A percentile compares a stretch with the other conserved stretches of the same genome.
phyloP scores from a whole-genome alignment of 1,140 invertebrate genomes.

The Gryon sp. region DNA sequence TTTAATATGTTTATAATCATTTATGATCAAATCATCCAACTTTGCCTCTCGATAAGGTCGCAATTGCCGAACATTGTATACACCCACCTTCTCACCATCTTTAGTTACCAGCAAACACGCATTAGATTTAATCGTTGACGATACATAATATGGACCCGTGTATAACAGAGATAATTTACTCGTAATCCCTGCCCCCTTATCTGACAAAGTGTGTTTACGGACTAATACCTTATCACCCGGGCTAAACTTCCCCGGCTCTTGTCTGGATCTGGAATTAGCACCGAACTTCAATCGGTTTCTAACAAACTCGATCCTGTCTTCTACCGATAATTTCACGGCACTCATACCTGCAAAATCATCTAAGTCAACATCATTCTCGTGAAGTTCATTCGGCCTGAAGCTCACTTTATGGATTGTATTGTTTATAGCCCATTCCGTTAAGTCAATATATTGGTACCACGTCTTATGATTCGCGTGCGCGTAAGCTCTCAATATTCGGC shows the following conservation, averaged over 20 bases:
- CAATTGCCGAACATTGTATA: neutral
- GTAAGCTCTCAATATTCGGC: neutral
- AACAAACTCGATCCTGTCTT: neutral
- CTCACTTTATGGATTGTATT: neutral
- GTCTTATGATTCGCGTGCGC: neutral
- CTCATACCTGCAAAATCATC: too few relatives aligned
- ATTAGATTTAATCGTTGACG: neutral
- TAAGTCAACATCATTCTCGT: too few relatives aligned
- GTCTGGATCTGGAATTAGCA: neutral
- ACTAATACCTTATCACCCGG: neutral
- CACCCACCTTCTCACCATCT: neutral
- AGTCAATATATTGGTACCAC: neutral
- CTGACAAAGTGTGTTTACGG: conserved; percentile 1
- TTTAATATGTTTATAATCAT: too few relatives aligned
- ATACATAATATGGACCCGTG: neutral
- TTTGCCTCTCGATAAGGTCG: neutral
- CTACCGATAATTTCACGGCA: neutral
- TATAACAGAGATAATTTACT: neutral
- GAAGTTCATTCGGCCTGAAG: neutral
- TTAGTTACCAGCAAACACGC: neutral
- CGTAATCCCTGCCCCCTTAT: neutral
- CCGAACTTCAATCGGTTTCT: neutral
- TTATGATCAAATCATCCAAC: too few relatives aligned
- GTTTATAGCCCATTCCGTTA: neutral
- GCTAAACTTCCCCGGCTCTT: neutral